Evolutionary conservation across 2,797 vertebrate species (phyloP).

Genomic region (Ambastaia sidthimunki): DNA sequence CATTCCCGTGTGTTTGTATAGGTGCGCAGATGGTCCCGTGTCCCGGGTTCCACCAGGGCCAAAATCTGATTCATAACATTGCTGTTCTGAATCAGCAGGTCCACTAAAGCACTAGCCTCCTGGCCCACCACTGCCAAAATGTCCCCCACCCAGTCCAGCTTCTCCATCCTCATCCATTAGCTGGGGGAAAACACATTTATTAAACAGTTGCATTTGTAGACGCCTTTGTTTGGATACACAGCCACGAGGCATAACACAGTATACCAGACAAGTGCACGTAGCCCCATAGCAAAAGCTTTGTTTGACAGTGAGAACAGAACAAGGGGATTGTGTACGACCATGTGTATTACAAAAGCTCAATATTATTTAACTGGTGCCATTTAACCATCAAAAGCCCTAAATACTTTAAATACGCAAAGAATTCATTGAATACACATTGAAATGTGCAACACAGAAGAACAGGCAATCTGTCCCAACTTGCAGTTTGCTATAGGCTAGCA

Average conservation of each 20-base stretch:
- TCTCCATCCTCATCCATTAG: constrained; percentile 71
- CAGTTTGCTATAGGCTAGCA: not conserved
- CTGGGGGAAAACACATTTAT: constrained; percentile 50
- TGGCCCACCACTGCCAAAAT: constrained; percentile 61
- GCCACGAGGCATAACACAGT: not conserved
- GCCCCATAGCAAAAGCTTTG: not conserved
- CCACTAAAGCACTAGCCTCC: constrained; percentile 71
- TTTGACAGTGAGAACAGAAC: not conserved
- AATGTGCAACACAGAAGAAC: too few relatives aligned
- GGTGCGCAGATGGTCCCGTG: not conserved
- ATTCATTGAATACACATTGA: not conserved
- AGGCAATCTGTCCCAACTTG: too few relatives aligned
- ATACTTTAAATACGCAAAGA: not conserved
- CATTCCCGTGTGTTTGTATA: not conserved
- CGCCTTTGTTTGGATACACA: too few relatives aligned
- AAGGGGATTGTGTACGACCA: not conserved
- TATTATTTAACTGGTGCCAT: not conserved
- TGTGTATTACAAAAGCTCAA: not conserved
- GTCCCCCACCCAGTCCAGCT: constrained; percentile 51
- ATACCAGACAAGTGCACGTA: not conserved
- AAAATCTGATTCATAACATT: constrained; percentile 65
- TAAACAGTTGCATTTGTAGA: not conserved
- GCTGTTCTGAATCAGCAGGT: constrained; percentile 67
- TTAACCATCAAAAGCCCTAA: not conserved
- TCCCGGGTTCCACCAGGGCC: constrained; percentile 62